Percentiles rank a stretch among this genome's conserved stretches.
phyloP scores from a whole-genome alignment of 2,888 invertebrate genomes.

The Thera britannica region DNA sequence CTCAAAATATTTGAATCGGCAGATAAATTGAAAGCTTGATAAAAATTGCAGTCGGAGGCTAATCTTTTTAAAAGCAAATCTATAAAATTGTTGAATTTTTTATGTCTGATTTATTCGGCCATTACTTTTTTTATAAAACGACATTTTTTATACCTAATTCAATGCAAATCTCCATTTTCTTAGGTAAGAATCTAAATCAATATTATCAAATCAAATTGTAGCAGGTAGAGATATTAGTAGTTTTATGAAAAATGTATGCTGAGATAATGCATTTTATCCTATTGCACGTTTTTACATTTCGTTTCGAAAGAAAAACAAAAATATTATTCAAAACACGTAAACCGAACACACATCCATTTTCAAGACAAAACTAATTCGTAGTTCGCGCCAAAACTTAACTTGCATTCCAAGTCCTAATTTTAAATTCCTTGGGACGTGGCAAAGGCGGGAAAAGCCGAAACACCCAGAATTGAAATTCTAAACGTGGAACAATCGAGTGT shows the following conservation, averaged over 20 bases:
- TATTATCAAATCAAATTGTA: too few relatives aligned
- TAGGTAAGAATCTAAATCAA: too few relatives aligned
- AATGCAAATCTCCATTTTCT: too few relatives aligned
- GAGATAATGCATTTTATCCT: too few relatives aligned
- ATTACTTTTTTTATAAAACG: too few relatives aligned
- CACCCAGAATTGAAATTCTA: constrained; percentile 77
- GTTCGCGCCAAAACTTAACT: constrained; percentile 37
- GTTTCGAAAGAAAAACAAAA: neutral
- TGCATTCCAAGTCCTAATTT: constrained; percentile 68
- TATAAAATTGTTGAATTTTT: neutral
- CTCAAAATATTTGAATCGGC: constrained; percentile 28
- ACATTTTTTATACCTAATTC: too few relatives aligned
- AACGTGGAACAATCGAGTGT: constrained; percentile 63
- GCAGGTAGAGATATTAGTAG: too few relatives aligned
- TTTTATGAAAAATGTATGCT: too few relatives aligned
- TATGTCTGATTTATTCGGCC: too few relatives aligned
- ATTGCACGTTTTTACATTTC: too few relatives aligned
- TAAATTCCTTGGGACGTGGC: constrained; percentile 73
- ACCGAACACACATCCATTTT: constrained; percentile 21
- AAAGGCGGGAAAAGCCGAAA: constrained; percentile 66
- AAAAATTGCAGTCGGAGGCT: neutral
- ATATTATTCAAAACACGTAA: constrained; percentile 23
- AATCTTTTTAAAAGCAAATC: neutral
- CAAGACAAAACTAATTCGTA: constrained; percentile 40
- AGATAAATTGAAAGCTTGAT: constrained; percentile 17